Base-by-base conservation (phyloP, 2,113 vertebrate genomes). In the Malurus elegans region DNA sequence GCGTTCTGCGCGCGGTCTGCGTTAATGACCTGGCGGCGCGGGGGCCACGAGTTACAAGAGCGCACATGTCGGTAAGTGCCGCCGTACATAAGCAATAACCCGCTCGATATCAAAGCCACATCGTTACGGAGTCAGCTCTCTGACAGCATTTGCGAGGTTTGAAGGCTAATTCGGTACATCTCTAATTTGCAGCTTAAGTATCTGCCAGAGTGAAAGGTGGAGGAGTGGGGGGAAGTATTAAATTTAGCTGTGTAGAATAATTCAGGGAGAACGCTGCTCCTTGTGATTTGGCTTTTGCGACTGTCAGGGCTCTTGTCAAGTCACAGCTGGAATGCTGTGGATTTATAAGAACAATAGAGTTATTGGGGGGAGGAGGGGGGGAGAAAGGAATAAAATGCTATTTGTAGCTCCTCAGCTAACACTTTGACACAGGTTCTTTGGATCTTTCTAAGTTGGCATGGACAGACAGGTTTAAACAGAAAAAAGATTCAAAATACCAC, bases 61-160 rank as follows among this genome's bases (percentile, higher is more conserved):
- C 8, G 17, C 97, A 96, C 74, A 10, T 80, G 95, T 93, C 91
- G 75, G 38, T 10, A 40, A 96, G 95, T 79, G 95, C 94, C 2
- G 44, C 87, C 62, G 12, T 17, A 73, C 70, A 73, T 7, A 69
- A 86, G 92, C 78, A 81, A 88, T 90, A 91, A 92, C 48, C 96
- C 97, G 96, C 48, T 42, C 7, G 94, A 18, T 90, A 96, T 95
- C 97, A 91, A 82, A 97, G 90, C 85, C 97, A 96, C 96, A 51
- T 94, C 90, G 4, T 95, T 94, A 97, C 19, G 0, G 38, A 93
- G 78, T 78, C 92, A 57, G 90, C 57, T 89, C 87, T 85, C 67
- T 95, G 95, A 95, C 87, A 95, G 91, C 92, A 9, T 67, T 90
- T 75, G 87, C 4, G 4, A 94, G 78, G 83, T 80, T 93, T 88